Conservation (phyloP, 2,113 vertebrate species). For the Trogon surrucura region DNA sequence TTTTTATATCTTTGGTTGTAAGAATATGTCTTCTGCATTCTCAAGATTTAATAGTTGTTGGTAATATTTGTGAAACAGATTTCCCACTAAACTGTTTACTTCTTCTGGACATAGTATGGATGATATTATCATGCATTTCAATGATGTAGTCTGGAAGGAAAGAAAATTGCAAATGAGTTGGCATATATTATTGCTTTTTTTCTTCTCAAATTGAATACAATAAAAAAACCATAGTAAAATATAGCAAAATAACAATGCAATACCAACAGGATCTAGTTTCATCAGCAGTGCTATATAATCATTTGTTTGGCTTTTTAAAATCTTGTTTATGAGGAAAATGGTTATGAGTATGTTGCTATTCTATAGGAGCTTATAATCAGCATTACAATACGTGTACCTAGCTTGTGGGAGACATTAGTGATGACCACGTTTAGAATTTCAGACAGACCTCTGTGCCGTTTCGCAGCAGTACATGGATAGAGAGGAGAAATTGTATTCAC, state of each 20-base stretch:
- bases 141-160: background rate
- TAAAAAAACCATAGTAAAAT: slow-evolving; percentile 48
- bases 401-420: background rate
- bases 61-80: background rate
- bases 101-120: slow-evolving; percentile 20
- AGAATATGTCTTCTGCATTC: background rate
- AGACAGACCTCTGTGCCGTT: background rate
- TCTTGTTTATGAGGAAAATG: background rate
- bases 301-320: background rate
- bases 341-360: background rate
- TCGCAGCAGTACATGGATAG: background rate
- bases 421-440: background rate
- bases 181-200: slow-evolving; percentile 15
- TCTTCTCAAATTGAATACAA: slow-evolving; percentile 14
- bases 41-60: background rate
- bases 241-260: background rate
- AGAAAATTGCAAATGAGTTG: slow-evolving; percentile 43
- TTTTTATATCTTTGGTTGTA: background rate
- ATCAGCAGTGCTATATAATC: background rate
- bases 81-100: background rate
- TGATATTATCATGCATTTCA: background rate
- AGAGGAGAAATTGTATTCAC: background rate
- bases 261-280: slow-evolving; percentile 3
- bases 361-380: background rate
- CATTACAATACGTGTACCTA: background rate